Evolutionary conservation across 1,140 invertebrate genomes (phyloP).

Genomic region (Hypothenemus hampei): DNA sequence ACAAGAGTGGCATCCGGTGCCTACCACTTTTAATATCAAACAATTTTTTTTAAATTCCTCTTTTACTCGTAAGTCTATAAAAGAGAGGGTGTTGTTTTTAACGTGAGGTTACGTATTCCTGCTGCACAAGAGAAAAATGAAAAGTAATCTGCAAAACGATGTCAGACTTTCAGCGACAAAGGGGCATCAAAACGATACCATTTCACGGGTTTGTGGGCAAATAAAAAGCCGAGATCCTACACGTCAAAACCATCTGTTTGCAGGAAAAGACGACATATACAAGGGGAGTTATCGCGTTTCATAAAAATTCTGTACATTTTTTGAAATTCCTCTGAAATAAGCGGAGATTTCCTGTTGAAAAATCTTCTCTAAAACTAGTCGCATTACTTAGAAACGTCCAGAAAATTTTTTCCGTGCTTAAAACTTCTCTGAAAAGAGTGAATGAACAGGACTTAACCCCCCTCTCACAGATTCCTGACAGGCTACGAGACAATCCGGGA

Average conservation of each 20-base stretch:
- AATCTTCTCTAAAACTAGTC: too few species aligned
- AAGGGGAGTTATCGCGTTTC: conserved; percentile 6
- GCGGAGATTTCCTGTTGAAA: conserved; percentile 1
- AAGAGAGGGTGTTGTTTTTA: too few species aligned
- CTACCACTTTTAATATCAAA: too few species aligned
- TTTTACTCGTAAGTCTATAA: too few species aligned
- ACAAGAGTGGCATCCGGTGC: too few species aligned
- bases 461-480: conserved; percentile 15
- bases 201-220: conserved; percentile 22
- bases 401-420: too few species aligned
- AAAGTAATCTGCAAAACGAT: conserved; percentile 14
- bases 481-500: conserved; percentile 22
- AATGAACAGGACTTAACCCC: conserved; percentile 18
- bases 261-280: conserved; percentile 7
- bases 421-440: conserved; percentile 12
- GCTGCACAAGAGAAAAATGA: conserved; percentile 13
- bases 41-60: too few species aligned
- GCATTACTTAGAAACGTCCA: too few species aligned
- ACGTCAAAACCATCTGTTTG: conserved; percentile 32
- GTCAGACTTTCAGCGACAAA: background rate
- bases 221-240: conserved; percentile 28
- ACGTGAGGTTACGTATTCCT: too few species aligned
- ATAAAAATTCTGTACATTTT: background rate
- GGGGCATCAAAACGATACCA: conserved; percentile 26
- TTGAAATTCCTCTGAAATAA: background rate